These are phyloP conservation scores for Gambusia holbrooki DNA, from an alignment of 2,113 vertebrate species.

Conservation along the genomic window DNA sequence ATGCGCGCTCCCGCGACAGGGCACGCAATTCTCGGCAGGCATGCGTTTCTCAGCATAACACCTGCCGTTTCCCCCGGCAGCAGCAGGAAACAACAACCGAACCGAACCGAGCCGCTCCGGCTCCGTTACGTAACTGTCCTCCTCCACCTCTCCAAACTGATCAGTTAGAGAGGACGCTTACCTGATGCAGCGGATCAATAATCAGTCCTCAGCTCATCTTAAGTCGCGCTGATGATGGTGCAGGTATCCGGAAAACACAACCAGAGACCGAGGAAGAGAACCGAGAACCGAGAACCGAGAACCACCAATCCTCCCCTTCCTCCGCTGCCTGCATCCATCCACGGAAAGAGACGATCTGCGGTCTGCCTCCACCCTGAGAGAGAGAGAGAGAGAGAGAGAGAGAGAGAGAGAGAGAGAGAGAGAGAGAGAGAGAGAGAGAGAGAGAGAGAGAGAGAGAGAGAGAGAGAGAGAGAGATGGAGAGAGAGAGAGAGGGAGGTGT, in stretches of 20 bases:
- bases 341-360: conserved; percentile 27
- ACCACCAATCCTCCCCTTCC: conserved; percentile 37
- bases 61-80: conserved; percentile 1
- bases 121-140: conserved; percentile 62
- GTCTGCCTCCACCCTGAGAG: conserved; percentile 67
- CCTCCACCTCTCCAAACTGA: conserved; percentile 43
- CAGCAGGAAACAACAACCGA: not conserved
- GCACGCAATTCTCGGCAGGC: too few relatives aligned
- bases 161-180: conserved; percentile 35
- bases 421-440: too few relatives aligned
- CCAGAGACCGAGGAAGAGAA: conserved; percentile 22
- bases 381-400: conserved; percentile 9
- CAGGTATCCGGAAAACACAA: not conserved
- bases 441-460: too few relatives aligned
- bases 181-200: conserved; percentile 56
- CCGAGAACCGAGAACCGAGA: conserved; percentile 13
- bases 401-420: conserved; percentile 13
- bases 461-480: too few relatives aligned
- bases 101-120: not conserved
- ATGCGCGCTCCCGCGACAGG: too few relatives aligned
- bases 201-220: conserved; percentile 43
- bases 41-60: too few relatives aligned
- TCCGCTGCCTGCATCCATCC: conserved; percentile 61
- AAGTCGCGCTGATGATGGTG: not conserved
- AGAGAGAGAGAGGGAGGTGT: not conserved